Evolutionary conservation across 92 coral and sea anemone species (phyloP), one percentile per base, ranked within the genome.

Genomic region (Pocillopora grandis): DNA sequence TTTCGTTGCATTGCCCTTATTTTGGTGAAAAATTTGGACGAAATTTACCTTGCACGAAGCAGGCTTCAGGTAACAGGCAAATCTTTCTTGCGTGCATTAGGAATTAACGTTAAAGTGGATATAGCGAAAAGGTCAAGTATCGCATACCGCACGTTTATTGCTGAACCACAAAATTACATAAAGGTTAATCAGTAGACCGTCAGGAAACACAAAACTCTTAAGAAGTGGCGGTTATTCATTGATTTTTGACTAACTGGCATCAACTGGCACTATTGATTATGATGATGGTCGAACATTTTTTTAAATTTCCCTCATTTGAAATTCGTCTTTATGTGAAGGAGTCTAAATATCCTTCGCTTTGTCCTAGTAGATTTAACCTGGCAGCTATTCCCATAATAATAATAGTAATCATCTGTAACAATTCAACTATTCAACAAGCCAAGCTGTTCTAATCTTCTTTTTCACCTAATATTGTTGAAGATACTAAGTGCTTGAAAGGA

Each of bases 401-500:
- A 42, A 42, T 42, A 42, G 0, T 7, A 42, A 42, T 42, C 4
- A 42, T 42, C 52, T 42, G 5, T 42, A 42, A 42, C 4, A 42
- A 42, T 42, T 42, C 52, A 42, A 42, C 52, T 42, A 42, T 42
- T 42, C 52, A 42, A 42, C 52, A 35, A 4, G 66, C 66, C 56
- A 33, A 31, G 10, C 17, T 55, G 33, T 13, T 66, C 36, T 27
- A 68, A 10, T 12, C 16, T 62, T 6, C 7, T 13, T 27, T 36
- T 77, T 42, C 15, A 35, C 37, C 59, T 58, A 81, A 62, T 49
- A 59, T 71, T 37, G 60, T 21, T 61, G 42, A 70, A 57, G 76
- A 69, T 27, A n/a, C 23, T 42, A 70, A 80, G 76, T 69, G 19
- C 76, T 80, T 80, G 9, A 17, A 55, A 71, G 55, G 10, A 23